Conservation (phyloP, 2,888 invertebrate species). For the Achlya flavicornis region DNA sequence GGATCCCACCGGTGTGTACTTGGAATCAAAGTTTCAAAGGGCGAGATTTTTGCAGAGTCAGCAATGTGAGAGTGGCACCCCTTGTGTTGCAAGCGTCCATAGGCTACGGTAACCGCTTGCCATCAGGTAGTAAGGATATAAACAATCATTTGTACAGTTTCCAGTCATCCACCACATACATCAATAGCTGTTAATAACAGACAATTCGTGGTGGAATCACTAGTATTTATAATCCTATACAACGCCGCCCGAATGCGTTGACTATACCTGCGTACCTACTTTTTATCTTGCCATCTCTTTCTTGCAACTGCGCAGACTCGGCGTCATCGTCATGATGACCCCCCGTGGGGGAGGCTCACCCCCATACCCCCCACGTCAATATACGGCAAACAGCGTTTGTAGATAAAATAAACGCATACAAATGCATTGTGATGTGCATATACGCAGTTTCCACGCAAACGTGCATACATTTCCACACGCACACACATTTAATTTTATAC, state of each 20-base stretch:
- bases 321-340: conserved; percentile 71
- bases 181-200: conserved; percentile 34
- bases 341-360: conserved; percentile 30
- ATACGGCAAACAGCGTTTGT: conserved; percentile 66
- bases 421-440: conserved; percentile 24
- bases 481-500: conserved; percentile 59
- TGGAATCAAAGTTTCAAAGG: too few species aligned
- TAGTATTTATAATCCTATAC: conserved; percentile 50
- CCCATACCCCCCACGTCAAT: conserved; percentile 63
- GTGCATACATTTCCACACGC: conserved; percentile 28
- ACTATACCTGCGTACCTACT: conserved; percentile 47
- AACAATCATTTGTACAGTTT: background rate
- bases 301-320: conserved; percentile 71
- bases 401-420: conserved; percentile 72
- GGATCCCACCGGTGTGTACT: too few species aligned
- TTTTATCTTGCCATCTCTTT: conserved; percentile 59
- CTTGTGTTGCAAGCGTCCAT: too few species aligned
- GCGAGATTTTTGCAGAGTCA: too few species aligned
- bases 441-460: conserved; percentile 28
- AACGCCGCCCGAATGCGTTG: conserved; percentile 33
- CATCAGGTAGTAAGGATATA: background rate
- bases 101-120: too few species aligned
- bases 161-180: background rate
- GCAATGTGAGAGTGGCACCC: too few species aligned
- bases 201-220: conserved; percentile 52